phyloP scores from a whole-genome alignment of 2,797 vertebrate genomes.

The Silurus aristotelis region DNA sequence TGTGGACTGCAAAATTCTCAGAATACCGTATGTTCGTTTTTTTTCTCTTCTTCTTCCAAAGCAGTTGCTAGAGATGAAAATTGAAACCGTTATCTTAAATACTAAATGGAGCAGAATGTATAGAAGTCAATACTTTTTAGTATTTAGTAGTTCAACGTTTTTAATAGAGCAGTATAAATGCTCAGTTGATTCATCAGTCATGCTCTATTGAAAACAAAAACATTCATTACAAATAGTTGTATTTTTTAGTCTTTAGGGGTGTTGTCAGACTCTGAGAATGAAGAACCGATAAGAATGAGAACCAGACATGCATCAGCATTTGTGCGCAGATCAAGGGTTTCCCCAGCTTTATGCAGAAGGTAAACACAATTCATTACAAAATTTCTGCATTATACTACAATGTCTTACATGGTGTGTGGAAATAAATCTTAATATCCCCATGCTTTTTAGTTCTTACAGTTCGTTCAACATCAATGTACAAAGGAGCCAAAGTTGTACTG shows the following conservation, averaged over 20 bases:
- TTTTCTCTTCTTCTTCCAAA: neutral
- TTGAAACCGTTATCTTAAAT: no score
- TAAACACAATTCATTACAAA: constrained; percentile 57
- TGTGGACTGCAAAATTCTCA: constrained; percentile 49
- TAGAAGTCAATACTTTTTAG: neutral
- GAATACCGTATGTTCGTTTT: constrained; percentile 59
- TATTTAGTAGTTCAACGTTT: neutral
- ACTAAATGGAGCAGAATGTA: neutral
- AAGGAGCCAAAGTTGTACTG: constrained; percentile 90
- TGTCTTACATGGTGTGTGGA: neutral
- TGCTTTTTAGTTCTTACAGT: constrained; percentile 40
- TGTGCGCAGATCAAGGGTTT: constrained; percentile 81
- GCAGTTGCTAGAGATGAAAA: no score
- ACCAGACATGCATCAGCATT: constrained; percentile 85
- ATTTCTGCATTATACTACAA: neutral
- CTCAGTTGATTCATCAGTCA: neutral
- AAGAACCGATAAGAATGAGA: constrained; percentile 85
- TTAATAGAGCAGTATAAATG: neutral
- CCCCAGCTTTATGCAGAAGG: constrained; percentile 77
- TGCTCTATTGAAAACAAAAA: neutral
- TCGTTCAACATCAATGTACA: constrained; percentile 71
- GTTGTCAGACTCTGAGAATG: constrained; percentile 93
- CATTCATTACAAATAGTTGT: neutral
- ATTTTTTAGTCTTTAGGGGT: constrained; percentile 75
- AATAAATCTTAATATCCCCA: neutral